Conservation (phyloP, 2,113 vertebrate species). For the Drymodes brunneopygia region DNA sequence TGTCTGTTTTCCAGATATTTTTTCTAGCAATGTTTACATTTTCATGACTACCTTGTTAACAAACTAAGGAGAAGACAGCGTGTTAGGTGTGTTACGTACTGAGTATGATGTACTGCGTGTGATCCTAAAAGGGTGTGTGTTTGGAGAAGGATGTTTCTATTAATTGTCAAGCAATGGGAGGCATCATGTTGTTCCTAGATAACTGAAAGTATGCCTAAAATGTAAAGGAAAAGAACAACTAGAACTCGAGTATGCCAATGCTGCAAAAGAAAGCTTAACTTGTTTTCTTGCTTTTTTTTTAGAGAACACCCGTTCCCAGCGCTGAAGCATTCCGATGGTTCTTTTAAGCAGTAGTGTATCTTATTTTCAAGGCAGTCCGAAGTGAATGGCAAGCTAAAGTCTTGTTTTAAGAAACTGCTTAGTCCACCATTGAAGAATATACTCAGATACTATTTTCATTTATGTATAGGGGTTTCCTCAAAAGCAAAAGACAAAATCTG, state of each 20-base stretch:
- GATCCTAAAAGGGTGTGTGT: not conserved
- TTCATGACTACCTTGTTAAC: not conserved
- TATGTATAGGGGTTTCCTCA: slow-evolving; percentile 83
- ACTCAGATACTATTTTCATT: slow-evolving; percentile 82
- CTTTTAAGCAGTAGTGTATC: slow-evolving; percentile 87
- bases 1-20: not conserved
- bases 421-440: slow-evolving; percentile 82
- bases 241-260: slow-evolving; percentile 61
- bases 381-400: slow-evolving; percentile 85
- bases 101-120: not conserved
- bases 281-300: slow-evolving; percentile 83
- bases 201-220: slow-evolving; percentile 58
- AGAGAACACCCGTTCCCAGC: slow-evolving; percentile 97
- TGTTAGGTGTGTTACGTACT: not conserved
- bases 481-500: slow-evolving; percentile 72
- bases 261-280: slow-evolving; percentile 77
- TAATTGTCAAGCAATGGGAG: slow-evolving; percentile 13
- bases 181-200: slow-evolving; percentile 17
- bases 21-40: slow-evolving; percentile 3
- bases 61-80: not conserved
- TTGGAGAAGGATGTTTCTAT: not conserved
- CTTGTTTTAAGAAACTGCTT: slow-evolving; percentile 87
- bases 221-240: slow-evolving; percentile 58
- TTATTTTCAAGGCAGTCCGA: slow-evolving; percentile 80
- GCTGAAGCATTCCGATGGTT: slow-evolving; percentile 99